Base-by-base conservation (phyloP, 2,888 invertebrate species). In the Micropterix aruncella region DNA sequence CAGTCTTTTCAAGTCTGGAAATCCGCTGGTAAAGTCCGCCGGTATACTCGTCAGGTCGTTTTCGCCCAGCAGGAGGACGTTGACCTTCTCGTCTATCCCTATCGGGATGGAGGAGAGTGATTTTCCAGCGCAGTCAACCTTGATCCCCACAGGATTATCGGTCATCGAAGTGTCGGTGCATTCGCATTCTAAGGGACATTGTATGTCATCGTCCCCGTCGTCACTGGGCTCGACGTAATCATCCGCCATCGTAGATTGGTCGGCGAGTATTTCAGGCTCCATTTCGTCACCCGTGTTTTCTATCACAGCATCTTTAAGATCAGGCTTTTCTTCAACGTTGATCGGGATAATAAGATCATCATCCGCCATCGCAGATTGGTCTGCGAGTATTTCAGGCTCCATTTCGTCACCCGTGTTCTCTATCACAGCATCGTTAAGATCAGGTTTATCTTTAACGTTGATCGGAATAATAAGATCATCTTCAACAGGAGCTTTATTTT, bases 121-220 rank as follows among this genome's bases (percentile, higher is more conserved):
- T 45, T 61, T 63, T 51, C 68, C 63, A 7, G 70, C 63, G 56
- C 77, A 77, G 56, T 73, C 65, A 3, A 68, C 64, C 2, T 62
- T 56, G 38, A 60, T 65, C 41, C 60, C 54, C 18, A n/a, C 56
- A 53, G 17, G 58, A 50, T 40, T 55, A 56, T 12, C 41, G 42
- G 16, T 44, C 43, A n/a, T 61, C 63, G 54, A 68, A 66, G 47
- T 57, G 53, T 49, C 57, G 61, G 49, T 69, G 69, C 16, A 63
- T 57, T 48, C 70, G 69, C 41, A 56, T 19, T 56, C 54, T 12
- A 19, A 2, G 3, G 69, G 68, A 44, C 69, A 69, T 9, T 52
- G 46, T 44, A 50, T 48, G 19, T 59, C 53, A 17, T 47, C 48
- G 9, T 52, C 55, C 36, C 52, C 16, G 37, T 52, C n/a, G n/a